A percentile compares a stretch with the other conserved stretches of the same genome.
Evolutionary conservation across 2,797 vertebrate genomes (phyloP).

Genomic region (Pygocentrus nattereri): DNA sequence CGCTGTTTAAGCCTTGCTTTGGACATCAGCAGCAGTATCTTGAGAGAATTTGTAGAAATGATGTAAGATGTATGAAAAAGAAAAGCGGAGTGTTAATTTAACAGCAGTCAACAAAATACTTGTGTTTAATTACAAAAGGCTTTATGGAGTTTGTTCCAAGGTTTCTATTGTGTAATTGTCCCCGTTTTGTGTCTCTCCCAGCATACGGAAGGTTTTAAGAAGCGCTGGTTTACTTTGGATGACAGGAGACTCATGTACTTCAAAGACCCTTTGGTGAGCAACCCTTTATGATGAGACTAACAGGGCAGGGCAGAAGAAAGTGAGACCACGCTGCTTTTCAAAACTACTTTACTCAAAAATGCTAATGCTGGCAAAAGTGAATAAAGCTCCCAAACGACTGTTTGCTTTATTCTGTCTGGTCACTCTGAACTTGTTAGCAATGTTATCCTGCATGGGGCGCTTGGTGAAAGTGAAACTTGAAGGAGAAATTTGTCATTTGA

Average conservation of each 20-base stretch:
- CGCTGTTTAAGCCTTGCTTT: too few species aligned
- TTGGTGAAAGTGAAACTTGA: neutral
- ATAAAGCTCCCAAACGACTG: neutral
- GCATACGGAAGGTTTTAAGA: constrained; percentile 98
- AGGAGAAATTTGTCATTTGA: neutral
- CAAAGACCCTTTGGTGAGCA: constrained; percentile 95
- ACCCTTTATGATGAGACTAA: neutral
- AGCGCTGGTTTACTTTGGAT: constrained; percentile 97
- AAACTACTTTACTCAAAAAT: neutral
- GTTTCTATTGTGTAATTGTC: neutral
- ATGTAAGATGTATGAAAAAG: too few species aligned
- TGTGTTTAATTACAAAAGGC: too few species aligned
- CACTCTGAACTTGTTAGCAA: neutral
- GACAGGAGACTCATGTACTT: constrained; percentile 98
- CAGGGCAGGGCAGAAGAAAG: neutral
- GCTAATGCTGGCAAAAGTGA: neutral
- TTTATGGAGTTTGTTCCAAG: neutral
- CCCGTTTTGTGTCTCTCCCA: constrained; percentile 60
- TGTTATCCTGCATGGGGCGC: neutral
- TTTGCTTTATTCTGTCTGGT: neutral
- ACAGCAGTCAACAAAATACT: too few species aligned
- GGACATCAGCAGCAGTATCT: too few species aligned
- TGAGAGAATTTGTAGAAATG: too few species aligned
- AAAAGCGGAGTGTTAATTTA: too few species aligned
- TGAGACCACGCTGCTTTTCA: neutral